Percentiles rank a stretch among this genome's conserved stretches.
Conservation (phyloP, 2,888 invertebrate genomes). For the Pheosia gnoma region DNA sequence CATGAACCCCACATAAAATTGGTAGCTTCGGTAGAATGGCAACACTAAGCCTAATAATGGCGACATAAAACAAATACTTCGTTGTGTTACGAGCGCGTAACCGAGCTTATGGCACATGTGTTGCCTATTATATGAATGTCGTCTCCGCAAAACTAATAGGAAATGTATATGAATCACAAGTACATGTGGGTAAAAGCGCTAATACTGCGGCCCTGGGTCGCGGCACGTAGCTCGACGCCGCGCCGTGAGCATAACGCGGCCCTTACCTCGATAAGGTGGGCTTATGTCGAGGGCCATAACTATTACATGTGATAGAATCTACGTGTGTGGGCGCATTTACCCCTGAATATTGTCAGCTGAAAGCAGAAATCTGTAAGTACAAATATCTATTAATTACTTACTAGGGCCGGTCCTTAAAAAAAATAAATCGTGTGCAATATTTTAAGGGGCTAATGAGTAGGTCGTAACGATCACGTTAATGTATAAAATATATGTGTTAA, state of each 20-base stretch:
- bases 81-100: not conserved
- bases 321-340: too few species aligned
- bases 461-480: too few species aligned
- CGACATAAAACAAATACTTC: not conserved
- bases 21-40: not conserved
- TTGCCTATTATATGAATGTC: not conserved
- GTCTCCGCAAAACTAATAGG: not conserved
- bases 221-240: slow-evolving; percentile 1
- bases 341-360: too few species aligned
- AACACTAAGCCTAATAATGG: not conserved
- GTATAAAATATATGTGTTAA: too few species aligned
- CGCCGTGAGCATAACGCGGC: not conserved
- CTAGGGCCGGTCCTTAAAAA: too few species aligned
- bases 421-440: too few species aligned
- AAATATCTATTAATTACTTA: too few species aligned
- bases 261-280: not conserved
- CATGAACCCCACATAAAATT: not conserved
- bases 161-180: not conserved
- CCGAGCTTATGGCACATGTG: not conserved
- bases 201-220: not conserved
- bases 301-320: not conserved
- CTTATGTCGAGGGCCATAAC: not conserved
- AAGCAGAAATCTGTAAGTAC: too few species aligned
- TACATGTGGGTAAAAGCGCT: slow-evolving; percentile 4
- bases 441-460: too few species aligned